Base-by-base conservation (phyloP, 2,888 invertebrate genomes). In the Sepioteuthis lessoniana region DNA sequence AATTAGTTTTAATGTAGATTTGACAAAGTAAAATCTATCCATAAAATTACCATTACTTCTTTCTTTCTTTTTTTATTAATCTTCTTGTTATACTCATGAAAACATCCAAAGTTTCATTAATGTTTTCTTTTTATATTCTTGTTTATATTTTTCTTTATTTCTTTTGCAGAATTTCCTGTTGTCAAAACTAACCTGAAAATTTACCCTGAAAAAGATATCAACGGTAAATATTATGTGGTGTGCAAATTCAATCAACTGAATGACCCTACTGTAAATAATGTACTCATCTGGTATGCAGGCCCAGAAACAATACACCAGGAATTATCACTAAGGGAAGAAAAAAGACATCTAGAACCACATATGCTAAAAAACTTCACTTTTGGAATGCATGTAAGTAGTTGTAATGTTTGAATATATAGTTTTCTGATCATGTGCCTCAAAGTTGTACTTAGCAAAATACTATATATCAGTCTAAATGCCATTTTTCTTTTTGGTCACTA, bases 331-430 rank as follows among this genome's bases (percentile, higher is more conserved):
- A 37, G 31, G 7, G 60, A 93, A 93, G 25, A 55, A 8, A n/a
- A 35, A 60, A 35, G 25, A 50, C 28, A 35, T 50, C 37, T 93
- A 10, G 5, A 50, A 38, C n/a, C 93, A 37, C 19, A 55, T 35
- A 35, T 50, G 35, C 93, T 93, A 1, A 35, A 35, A 19, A 93
- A 93, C 60, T 93, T 93, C 28, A 50, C 93, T 60, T 35, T 93
- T 50, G 93, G 93, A 60, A 93, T 93, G 93, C 38, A n/a, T n/a
- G 93, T 93, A 93, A 93, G 76, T 76, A n/a, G 7, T n/a, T n/a
- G 31, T 7, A 10, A 50, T 19, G 21, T 19, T 50, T 3, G 21
- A 19, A 50, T 50, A 3, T 1, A 50, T 50, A 50, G 21, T 50
- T 50, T 50, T 19, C 50, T 19, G 19, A 50, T 50, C 19, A 50